These are phyloP conservation scores for Pachyrhynchus sulphureomaculatus DNA, from an alignment of 1,140 invertebrate genomes.

Conservation along the genomic window DNA sequence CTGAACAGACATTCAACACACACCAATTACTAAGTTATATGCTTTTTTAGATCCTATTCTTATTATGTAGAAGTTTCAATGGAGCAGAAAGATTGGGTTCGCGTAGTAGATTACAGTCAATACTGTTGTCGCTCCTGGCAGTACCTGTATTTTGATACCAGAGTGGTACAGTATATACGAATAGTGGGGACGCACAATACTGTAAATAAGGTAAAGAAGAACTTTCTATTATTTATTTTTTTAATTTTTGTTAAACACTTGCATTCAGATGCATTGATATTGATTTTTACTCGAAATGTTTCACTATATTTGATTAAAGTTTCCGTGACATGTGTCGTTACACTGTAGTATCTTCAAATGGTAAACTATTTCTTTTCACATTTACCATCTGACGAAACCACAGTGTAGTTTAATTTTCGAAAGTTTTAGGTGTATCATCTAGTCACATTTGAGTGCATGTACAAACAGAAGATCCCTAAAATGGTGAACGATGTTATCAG, in stretches of 20 bases:
- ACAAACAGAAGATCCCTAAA: conserved; percentile 72
- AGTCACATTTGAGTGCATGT: conserved; percentile 88
- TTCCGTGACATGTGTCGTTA: too few relatives aligned
- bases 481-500: conserved; percentile 78
- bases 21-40: too few relatives aligned
- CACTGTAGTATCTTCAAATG: too few relatives aligned
- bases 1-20: too few relatives aligned
- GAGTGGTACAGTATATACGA: conserved; percentile 87
- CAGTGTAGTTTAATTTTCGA: too few relatives aligned
- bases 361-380: too few relatives aligned
- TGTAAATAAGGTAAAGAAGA: conserved; percentile 74
- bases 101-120: conserved; percentile 86
- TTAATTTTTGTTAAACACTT: background rate
- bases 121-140: conserved; percentile 97
- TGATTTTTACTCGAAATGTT: too few relatives aligned
- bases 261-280: background rate
- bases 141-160: conserved; percentile 85
- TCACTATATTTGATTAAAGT: too few relatives aligned
- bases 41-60: conserved; percentile 82
- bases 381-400: too few relatives aligned
- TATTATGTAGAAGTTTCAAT: conserved; percentile 97
- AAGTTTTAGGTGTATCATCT: conserved; percentile 87
- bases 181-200: conserved; percentile 95
- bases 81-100: conserved; percentile 93
- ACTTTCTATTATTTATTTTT: background rate